Evolutionary conservation across 2,797 vertebrate species (phyloP), one percentile per base, ranked within the genome.

Genomic region (Chelidonichthys spinosus): DNA sequence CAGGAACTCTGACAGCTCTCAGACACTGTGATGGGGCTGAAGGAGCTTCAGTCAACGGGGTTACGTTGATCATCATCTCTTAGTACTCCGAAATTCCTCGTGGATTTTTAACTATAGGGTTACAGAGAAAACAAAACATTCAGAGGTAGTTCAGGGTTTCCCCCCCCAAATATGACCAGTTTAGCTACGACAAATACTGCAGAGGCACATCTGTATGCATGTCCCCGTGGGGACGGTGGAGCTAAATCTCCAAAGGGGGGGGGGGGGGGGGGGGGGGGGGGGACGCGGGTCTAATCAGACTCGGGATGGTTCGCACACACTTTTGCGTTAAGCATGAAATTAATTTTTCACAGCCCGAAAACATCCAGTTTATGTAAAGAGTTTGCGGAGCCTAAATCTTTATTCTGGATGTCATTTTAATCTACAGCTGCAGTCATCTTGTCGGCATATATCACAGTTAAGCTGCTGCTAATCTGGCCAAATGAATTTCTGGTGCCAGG

Each of bases 1-100:
- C 64, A 64, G 63, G 76, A 76, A 74, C 32, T 81, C 47, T 87
- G 82, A 85, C 87, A 75, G 80, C 80, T 88, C 73, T 60, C 59
- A 88, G 84, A 87, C 78, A 67, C 68, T 61, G n/a, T 15, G 62
- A 58, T 44, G 54, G 78, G 46, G 42, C 78, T 42, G 68, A 53
- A 50, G 32, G 56, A 79, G 75, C 63, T 72, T 25, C 69, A 74
- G 74, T 82, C 76, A 81, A 40, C 11, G 13, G 65, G 78, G 68
- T 76, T 83, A 62, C 60, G 58, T 49, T 74, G 58, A 76, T 85
- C 80, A 63, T 77, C 62, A 36, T 63, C 37, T 49, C 56, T 72
- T 52, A 42, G 44, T 40, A 40, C 63, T 54, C 62, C 64, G 63
- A 61, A 14, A 75, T 65, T 83, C 61, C 58, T 46, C 81, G 68